phyloP scores from a whole-genome alignment of 2,113 vertebrate genomes.

The Carollia perspicillata region DNA sequence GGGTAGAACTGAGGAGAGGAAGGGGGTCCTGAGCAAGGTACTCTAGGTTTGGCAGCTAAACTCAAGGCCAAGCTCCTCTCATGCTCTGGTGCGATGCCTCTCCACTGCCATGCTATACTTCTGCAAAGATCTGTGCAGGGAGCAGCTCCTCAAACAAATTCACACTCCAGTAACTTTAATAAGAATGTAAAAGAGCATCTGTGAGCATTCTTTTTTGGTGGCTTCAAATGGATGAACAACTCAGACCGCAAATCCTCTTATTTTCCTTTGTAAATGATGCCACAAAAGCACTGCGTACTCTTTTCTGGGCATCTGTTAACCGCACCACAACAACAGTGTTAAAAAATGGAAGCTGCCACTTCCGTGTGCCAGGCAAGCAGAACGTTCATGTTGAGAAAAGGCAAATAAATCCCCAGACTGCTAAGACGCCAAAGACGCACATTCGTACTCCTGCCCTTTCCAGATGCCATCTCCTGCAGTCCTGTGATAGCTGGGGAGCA shows the following conservation, averaged over 20 bases:
- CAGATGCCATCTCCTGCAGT: background rate
- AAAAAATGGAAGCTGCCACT: background rate
- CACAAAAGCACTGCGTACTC: background rate
- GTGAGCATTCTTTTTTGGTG: background rate
- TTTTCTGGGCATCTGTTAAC: background rate
- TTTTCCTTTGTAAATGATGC: background rate
- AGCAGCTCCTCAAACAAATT: background rate
- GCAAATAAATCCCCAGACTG: background rate
- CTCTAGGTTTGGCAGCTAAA: background rate
- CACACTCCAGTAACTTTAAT: background rate
- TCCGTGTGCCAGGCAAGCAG: background rate
- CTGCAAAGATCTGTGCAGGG: background rate
- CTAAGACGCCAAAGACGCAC: background rate
- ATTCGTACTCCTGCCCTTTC: background rate
- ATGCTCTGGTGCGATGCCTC: background rate
- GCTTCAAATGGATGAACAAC: background rate
- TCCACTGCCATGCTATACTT: background rate
- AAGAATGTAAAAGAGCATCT: background rate
- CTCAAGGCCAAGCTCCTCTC: too few relatives aligned
- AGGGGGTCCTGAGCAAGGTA: background rate
- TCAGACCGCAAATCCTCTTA: background rate
- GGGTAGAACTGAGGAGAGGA: background rate
- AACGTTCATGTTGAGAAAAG: background rate
- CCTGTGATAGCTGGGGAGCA: background rate
- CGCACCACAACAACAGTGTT: background rate